Evolutionary conservation across 92 coral and sea anemone species (phyloP), one percentile per base, ranked within the genome.

Genomic region (Zoanthus sociatus): DNA sequence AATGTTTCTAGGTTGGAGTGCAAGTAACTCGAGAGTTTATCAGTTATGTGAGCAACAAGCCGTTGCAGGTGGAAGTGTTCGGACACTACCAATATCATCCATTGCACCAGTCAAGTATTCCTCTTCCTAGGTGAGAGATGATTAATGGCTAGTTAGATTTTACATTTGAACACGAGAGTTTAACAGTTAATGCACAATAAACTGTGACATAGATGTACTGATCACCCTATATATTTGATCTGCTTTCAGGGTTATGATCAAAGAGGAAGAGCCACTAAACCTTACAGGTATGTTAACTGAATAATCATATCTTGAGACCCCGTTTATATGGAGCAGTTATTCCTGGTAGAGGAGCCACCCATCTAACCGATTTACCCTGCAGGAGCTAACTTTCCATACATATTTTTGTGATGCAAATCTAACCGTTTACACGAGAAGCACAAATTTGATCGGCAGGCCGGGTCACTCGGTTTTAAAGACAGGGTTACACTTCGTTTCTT

Each of bases 61-160:
- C 99, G 56, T 83, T 97, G 26, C 96, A 95, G 91, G 88, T 97
- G 30, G 97, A 97, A 83, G 98, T 97, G 73, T 97, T 97, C 77
- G 99, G 99, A 16, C 99, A 97, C 84, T 97, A 95, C 78, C 94
- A 92, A 30, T 91, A 92, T 78, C 98, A 94, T 51, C 97, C 97
- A 44, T 87, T 78, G 15, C 93, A 91, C 67, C 91, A 88, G 89
- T 83, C 93, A 45, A 91, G 93, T 56, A 87, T 82, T 63, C 78
- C 79, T 75, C 55, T 89, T 84, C 92, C 92, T 56, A 77, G 90
- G 94, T 89, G 63, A 78, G 63, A 78, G 89, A 64, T 75, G 7
- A 48, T 32, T 69, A 69, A 63, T 16, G 69, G 69, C 20, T 20
- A 7, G 9, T 50, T 50, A 50, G 55, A 11, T 7, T 50, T 1